These are phyloP conservation scores for Himalopsyche anomala DNA, from an alignment of 2,888 invertebrate genomes.

Conservation along the genomic window DNA sequence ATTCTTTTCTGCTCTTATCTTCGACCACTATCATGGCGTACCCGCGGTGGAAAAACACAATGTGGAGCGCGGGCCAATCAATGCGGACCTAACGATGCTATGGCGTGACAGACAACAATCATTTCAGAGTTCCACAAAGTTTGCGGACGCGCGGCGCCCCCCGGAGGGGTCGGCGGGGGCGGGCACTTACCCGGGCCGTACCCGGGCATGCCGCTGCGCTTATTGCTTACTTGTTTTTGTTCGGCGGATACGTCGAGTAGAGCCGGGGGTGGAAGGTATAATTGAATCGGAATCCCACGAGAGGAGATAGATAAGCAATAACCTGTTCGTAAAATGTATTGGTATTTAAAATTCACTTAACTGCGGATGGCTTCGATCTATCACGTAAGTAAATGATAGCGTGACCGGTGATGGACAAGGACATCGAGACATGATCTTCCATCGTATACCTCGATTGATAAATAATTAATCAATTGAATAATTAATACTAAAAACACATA, in stretches of 20 bases:
- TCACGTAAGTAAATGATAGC: too few species aligned
- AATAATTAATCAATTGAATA: too few species aligned
- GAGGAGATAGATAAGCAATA: background rate
- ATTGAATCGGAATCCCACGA: conserved; percentile 16
- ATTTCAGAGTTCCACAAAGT: conserved; percentile 42
- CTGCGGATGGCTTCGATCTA: too few species aligned
- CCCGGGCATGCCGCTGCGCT: background rate
- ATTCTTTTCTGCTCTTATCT: background rate
- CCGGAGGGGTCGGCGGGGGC: background rate
- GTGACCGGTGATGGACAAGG: too few species aligned
- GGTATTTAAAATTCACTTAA: background rate
- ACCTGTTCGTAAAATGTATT: background rate
- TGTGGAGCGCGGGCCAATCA: conserved; percentile 7
- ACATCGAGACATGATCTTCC: too few species aligned
- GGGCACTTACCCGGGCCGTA: background rate
- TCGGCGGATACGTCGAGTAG: background rate
- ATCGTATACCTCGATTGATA: too few species aligned
- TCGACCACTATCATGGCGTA: background rate
- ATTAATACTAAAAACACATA: too few species aligned
- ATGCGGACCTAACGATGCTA: conserved; percentile 26
- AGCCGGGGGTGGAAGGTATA: background rate
- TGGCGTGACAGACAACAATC: conserved; percentile 42
- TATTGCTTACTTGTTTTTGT: conserved; percentile 33
- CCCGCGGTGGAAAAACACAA: conserved; percentile 10
- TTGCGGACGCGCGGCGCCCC: conserved; percentile 15